Conservation (phyloP, 2,888 invertebrate genomes). For the Cryptophagus acutangulus region DNA sequence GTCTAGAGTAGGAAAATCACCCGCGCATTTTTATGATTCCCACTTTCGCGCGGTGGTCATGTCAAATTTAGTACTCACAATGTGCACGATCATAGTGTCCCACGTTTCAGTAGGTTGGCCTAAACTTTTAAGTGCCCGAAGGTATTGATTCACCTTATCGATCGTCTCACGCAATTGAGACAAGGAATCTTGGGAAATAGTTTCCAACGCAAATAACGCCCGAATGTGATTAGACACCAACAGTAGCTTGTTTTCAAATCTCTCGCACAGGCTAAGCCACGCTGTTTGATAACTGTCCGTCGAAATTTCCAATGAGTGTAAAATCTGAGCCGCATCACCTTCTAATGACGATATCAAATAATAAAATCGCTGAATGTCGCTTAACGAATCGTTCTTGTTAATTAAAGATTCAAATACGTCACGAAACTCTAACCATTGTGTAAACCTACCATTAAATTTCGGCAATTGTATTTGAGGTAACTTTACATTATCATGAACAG, state of each 20-base stretch:
- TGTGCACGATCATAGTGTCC: slow-evolving; percentile 6
- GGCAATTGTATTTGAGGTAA: too few species aligned
- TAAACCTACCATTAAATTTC: too few species aligned
- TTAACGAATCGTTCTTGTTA: too few species aligned
- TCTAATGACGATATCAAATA: too few species aligned
- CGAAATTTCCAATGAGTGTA: not conserved
- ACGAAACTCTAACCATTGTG: too few species aligned
- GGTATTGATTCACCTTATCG: slow-evolving; percentile 7
- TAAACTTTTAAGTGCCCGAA: slow-evolving; percentile 6
- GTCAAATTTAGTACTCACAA: slow-evolving; percentile 8
- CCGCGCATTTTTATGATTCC: not conserved
- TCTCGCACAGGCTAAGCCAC: slow-evolving; percentile 1
- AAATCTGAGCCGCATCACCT: slow-evolving; percentile 4
- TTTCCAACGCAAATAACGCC: slow-evolving; percentile 1
- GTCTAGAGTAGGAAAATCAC: slow-evolving; percentile 8
- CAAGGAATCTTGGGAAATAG: not conserved
- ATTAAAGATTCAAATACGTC: too few species aligned
- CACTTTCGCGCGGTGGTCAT: slow-evolving; percentile 4
- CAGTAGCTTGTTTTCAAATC: slow-evolving; percentile 5
- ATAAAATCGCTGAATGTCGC: too few species aligned
- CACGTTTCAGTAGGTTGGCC: slow-evolving; percentile 7
- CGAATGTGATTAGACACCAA: slow-evolving; percentile 4
- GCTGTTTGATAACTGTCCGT: not conserved
- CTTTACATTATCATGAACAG: too few species aligned
- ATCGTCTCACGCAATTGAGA: slow-evolving; percentile 3